Evolutionary conservation across 2,888 invertebrate genomes (phyloP).

Genomic region (Polymixis flavicincta): DNA sequence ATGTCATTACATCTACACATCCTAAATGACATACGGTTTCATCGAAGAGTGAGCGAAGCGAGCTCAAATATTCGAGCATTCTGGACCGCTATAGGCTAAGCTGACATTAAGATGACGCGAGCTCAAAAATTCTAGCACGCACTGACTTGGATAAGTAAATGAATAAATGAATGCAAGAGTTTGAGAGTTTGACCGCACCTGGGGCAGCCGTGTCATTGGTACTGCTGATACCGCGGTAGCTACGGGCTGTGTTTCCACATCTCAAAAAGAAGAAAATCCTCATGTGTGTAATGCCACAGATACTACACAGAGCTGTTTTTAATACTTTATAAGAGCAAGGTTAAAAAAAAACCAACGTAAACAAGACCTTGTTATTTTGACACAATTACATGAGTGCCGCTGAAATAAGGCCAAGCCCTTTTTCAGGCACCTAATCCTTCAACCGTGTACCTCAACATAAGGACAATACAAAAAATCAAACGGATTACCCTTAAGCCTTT

Average conservation of each 20-base stretch:
- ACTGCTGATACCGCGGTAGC: background rate
- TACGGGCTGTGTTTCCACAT: background rate
- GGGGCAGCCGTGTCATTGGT: background rate
- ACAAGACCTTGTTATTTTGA: slow-evolving; percentile 10
- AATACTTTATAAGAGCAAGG: background rate
- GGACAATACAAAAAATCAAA: slow-evolving; percentile 49
- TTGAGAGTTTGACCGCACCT: background rate
- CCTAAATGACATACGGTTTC: background rate
- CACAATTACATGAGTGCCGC: slow-evolving; percentile 4
- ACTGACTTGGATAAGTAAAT: background rate
- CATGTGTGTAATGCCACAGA: background rate
- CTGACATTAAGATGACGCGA: background rate
- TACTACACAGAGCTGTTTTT: background rate
- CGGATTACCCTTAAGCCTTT: slow-evolving; percentile 51
- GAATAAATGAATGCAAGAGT: background rate
- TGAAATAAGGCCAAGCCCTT: slow-evolving; percentile 1
- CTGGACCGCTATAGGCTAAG: background rate
- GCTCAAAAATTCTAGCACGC: too few species aligned
- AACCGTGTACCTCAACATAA: slow-evolving; percentile 10
- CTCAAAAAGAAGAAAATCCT: background rate
- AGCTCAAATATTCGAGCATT: background rate
- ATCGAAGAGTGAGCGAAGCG: background rate
- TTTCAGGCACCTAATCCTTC: slow-evolving; percentile 25
- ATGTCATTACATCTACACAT: background rate
- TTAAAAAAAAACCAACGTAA: background rate